Evolutionary conservation across 2,888 invertebrate genomes (phyloP).

Genomic region (Sphecodes monilicornis): DNA sequence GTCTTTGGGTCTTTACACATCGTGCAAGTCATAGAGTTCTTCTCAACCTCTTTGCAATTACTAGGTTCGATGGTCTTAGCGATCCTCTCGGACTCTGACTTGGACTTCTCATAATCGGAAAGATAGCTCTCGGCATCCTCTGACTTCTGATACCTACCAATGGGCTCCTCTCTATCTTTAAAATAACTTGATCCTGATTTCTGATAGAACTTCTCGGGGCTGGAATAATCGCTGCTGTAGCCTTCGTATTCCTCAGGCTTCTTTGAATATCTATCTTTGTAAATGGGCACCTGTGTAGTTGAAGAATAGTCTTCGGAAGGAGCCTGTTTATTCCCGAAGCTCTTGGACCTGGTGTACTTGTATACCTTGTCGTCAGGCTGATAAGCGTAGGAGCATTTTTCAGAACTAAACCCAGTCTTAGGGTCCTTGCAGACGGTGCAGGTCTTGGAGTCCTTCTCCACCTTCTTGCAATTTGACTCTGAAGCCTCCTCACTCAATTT

Average conservation of each 20-base stretch:
- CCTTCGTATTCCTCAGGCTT: slow-evolving; percentile 10
- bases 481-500: slow-evolving; percentile 20
- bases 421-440: slow-evolving; percentile 86
- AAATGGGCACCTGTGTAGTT: not conserved
- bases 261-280: not conserved
- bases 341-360: slow-evolving; percentile 78
- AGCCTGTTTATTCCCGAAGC: slow-evolving; percentile 69
- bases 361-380: slow-evolving; percentile 83
- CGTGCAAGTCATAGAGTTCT: slow-evolving; percentile 89
- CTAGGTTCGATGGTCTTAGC: slow-evolving; percentile 84
- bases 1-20: slow-evolving; percentile 91
- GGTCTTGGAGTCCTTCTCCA: slow-evolving; percentile 83
- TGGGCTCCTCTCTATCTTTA: not conserved
- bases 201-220: slow-evolving; percentile 40
- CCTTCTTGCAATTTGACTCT: slow-evolving; percentile 69
- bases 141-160: slow-evolving; percentile 15
- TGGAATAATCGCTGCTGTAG: slow-evolving; percentile 53
- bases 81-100: slow-evolving; percentile 87
- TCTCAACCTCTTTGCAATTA: slow-evolving; percentile 88
- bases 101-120: slow-evolving; percentile 85
- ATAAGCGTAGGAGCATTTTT: slow-evolving; percentile 86
- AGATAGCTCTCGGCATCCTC: slow-evolving; percentile 82
- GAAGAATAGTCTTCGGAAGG: slow-evolving; percentile 25
- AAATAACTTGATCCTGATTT: slow-evolving; percentile 16
- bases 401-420: slow-evolving; percentile 86